Conservation (phyloP, 2,113 vertebrate species). For the Lethenteron camtschaticum region DNA sequence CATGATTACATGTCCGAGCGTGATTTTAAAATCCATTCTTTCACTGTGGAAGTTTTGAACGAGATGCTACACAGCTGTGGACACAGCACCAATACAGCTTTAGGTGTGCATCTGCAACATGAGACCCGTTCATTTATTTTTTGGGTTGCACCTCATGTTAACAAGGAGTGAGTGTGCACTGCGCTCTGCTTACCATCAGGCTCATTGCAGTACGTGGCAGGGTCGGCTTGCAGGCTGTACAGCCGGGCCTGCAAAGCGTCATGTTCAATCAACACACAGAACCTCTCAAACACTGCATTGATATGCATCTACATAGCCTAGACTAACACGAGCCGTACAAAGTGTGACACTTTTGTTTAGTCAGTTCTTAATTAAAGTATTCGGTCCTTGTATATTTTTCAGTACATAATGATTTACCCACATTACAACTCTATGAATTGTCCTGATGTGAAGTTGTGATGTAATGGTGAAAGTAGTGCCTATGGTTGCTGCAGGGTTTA, state of each 20-base stretch:
- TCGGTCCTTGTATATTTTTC: background rate
- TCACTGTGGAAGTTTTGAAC: too few species aligned
- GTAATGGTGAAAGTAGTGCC: too few species aligned
- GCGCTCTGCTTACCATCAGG: conserved; percentile 44
- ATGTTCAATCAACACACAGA: background rate
- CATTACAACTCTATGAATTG: background rate
- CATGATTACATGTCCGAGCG: too few species aligned
- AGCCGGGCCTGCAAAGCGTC: conserved; percentile 50
- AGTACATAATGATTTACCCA: background rate
- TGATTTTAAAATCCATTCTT: too few species aligned
- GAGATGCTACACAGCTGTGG: too few species aligned
- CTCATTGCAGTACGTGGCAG: conserved; percentile 94
- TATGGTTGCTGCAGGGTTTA: too few species aligned
- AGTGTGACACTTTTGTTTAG: background rate
- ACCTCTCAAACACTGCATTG: background rate
- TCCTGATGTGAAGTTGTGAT: too few species aligned
- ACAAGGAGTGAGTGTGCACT: too few species aligned
- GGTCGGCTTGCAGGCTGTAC: conserved; percentile 85
- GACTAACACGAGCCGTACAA: background rate
- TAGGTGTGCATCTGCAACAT: too few species aligned
- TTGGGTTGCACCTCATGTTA: too few species aligned
- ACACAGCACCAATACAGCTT: too few species aligned
- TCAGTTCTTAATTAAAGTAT: background rate
- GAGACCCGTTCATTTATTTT: too few species aligned
- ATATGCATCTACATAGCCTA: background rate